Percentiles rank a stretch among this genome's conserved stretches.
Conservation (phyloP, 2,113 vertebrate species). For the Hippotragus niger region DNA sequence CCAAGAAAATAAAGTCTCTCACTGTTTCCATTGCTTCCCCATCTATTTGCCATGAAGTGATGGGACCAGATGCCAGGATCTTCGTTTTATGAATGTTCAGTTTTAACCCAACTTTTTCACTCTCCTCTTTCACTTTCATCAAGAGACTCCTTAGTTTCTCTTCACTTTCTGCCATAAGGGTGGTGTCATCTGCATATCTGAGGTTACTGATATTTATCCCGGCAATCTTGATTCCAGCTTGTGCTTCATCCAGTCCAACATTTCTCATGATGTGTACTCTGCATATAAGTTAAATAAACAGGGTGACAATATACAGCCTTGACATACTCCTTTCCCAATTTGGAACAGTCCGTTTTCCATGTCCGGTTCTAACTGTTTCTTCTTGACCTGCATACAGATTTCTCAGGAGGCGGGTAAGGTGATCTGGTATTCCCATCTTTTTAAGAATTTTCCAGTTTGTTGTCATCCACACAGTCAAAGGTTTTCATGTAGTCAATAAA, state of each 20-base stretch:
- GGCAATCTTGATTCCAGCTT: background rate
- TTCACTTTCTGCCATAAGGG: background rate
- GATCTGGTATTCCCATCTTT: background rate
- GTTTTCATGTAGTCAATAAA: background rate
- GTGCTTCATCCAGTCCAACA: background rate
- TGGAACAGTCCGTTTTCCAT: background rate
- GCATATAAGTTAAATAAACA: background rate
- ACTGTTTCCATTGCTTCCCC: background rate
- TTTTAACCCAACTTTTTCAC: background rate
- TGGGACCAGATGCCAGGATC: background rate
- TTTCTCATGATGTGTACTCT: background rate
- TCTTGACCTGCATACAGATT: background rate
- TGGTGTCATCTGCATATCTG: background rate
- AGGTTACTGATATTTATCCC: background rate
- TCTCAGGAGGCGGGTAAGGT: background rate
- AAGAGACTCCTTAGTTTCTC: background rate
- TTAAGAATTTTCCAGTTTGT: background rate
- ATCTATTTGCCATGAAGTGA: background rate
- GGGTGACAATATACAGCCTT: background rate
- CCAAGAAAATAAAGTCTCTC: background rate
- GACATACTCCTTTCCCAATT: background rate
- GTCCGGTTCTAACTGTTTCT: background rate
- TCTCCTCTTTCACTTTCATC: background rate
- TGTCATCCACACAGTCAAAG: background rate
- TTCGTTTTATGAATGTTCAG: background rate